A percentile compares a stretch with the other conserved stretches of the same genome.
phyloP scores from a whole-genome alignment of 2,888 invertebrate genomes.

The Tanytarsus gracilentus region DNA sequence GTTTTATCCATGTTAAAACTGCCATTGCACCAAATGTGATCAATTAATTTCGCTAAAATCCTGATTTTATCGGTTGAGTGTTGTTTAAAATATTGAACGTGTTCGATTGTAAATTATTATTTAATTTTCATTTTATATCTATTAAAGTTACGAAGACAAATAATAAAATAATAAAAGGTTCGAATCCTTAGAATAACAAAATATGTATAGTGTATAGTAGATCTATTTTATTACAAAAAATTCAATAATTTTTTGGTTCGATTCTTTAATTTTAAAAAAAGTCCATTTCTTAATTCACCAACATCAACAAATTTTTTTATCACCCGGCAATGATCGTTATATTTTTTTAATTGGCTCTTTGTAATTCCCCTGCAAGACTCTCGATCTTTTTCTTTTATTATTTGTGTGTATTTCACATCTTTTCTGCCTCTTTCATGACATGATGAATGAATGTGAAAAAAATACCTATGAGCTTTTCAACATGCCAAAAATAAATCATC shows the following conservation, averaged over 20 bases:
- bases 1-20: conserved; percentile 14
- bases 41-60: conserved; percentile 23
- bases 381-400: background rate
- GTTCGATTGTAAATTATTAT: too few relatives aligned
- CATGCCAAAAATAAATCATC: conserved; percentile 26
- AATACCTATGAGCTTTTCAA: conserved; percentile 13
- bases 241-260: too few relatives aligned
- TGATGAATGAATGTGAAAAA: conserved; percentile 18
- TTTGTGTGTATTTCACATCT: background rate
- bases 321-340: background rate
- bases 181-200: too few relatives aligned
- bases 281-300: background rate
- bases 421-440: background rate
- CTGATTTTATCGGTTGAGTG: background rate
- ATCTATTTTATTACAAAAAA: too few relatives aligned
- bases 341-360: background rate
- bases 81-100: too few relatives aligned
- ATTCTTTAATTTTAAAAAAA: background rate
- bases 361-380: too few relatives aligned
- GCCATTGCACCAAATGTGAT: conserved; percentile 16
- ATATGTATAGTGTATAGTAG: too few relatives aligned
- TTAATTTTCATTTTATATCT: too few relatives aligned
- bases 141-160: too few relatives aligned
- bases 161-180: too few relatives aligned
- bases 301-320: background rate